Base-by-base conservation (phyloP, 1,140 invertebrate genomes). In the Lanistes nyassanus region DNA sequence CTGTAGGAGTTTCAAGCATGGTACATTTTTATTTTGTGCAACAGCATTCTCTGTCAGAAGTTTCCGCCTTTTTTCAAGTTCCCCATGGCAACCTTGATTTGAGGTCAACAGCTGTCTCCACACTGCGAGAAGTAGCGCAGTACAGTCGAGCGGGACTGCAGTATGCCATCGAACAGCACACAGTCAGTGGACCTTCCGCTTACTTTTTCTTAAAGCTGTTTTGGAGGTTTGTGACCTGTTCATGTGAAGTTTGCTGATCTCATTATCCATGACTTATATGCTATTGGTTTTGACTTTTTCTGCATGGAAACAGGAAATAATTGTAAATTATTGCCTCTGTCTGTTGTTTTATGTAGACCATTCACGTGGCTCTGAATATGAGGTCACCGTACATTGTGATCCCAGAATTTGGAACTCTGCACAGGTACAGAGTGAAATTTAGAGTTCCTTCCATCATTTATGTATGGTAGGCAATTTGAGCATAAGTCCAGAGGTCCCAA, bases 341-440 rank as follows among this genome's bases (percentile, higher is more conserved):
- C 19, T 64, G 29, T 31, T 31, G 29, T 31, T 7, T 64, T 9
- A 39, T 72, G n/a, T 80, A 88, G 87, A 87, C 86, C 29, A 91
- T 94, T 81, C 92, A 94, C 82, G 82, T 96, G 2, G 94, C 93
- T 84, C 90, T 95, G 53, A 93, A 95, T 79, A 88, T 96, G 37
- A 94, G 94, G 87, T 93, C 94, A 51, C 94, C 94, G 0, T 94
- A 94, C 79, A 87, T 96, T 60, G 92, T 96, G 2, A 90, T 96
- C 77, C 94, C 94, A 4, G 94, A 95, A 88, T 91, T 92, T 82
- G 94, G 94, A 55, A 93, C 93, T 58, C 87, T 94, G 37, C 92
- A 94, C 84, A 94, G 93, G 94, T 95, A 90, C 87, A 90, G 65
- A 65, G 39, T 19, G 23, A 39, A 58, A 31, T 39, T 55, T 37